Conservation (phyloP, 2,113 vertebrate species). For the Symphodus melops region DNA sequence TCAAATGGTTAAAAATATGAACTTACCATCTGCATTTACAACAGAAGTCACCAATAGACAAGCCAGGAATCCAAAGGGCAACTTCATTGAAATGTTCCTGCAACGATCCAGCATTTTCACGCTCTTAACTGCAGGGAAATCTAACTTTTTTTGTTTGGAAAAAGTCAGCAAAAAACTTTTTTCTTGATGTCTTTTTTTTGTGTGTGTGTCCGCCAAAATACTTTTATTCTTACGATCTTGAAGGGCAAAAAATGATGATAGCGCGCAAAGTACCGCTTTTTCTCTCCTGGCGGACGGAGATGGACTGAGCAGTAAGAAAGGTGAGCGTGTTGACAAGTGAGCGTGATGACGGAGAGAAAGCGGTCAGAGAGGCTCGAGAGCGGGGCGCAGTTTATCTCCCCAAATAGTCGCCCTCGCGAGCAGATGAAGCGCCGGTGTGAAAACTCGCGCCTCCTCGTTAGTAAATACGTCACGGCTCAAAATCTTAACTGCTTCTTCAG, state of each 20-base stretch:
- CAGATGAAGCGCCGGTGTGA: slow-evolving; percentile 83
- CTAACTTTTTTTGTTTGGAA: slow-evolving; percentile 12
- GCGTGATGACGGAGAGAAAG: slow-evolving; percentile 52
- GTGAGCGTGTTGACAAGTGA: slow-evolving; percentile 49
- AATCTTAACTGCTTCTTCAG: slow-evolving; percentile 51
- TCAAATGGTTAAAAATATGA: not conserved
- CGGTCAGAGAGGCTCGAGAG: slow-evolving; percentile 66
- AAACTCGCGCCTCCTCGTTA: slow-evolving; percentile 83
- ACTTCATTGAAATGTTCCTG: slow-evolving; percentile 57
- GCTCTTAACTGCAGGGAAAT: slow-evolving; percentile 1
- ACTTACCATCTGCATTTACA: slow-evolving; percentile 86
- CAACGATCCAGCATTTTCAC: slow-evolving; percentile 72
- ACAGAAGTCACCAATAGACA: slow-evolving; percentile 77
- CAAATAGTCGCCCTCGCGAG: slow-evolving; percentile 78
- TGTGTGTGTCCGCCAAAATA: not conserved
- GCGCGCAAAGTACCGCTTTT: slow-evolving; percentile 52
- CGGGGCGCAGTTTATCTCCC: slow-evolving; percentile 81
- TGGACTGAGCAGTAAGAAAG: slow-evolving; percentile 52
- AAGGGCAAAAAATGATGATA: slow-evolving; percentile 32
- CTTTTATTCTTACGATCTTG: slow-evolving; percentile 20
- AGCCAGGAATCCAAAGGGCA: slow-evolving; percentile 77
- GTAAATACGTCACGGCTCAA: slow-evolving; percentile 83
- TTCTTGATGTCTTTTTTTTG: too few species aligned
- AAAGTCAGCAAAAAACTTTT: slow-evolving; percentile 51
- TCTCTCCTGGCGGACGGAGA: slow-evolving; percentile 46